These are phyloP conservation scores for Hylia prasina DNA, from an alignment of 2,113 vertebrate species.

Conservation along the genomic window DNA sequence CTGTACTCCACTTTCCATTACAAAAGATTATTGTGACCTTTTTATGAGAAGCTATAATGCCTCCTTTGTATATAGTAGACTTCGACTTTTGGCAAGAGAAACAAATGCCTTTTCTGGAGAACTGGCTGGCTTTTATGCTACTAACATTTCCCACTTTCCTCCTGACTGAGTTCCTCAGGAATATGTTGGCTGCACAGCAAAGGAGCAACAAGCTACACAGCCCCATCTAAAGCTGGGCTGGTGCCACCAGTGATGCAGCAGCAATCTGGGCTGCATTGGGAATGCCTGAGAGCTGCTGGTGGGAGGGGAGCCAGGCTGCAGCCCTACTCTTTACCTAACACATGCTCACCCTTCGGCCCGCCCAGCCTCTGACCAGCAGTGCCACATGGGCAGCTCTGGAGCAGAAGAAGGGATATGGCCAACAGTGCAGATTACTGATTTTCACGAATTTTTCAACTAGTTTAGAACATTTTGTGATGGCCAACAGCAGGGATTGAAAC, in stretches of 20 bases:
- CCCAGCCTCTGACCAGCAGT: not conserved
- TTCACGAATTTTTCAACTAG: not conserved
- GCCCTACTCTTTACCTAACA: not conserved
- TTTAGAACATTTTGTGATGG: not conserved
- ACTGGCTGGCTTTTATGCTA: not conserved
- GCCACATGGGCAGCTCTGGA: not conserved
- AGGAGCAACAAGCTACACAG: not conserved
- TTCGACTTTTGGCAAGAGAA: constrained; percentile 42
- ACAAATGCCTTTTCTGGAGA: constrained; percentile 10
- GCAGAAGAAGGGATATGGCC: not conserved
- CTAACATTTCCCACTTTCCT: constrained; percentile 1
- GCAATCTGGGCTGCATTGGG: not conserved
- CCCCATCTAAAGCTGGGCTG: constrained; percentile 13
- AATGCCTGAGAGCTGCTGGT: not conserved
- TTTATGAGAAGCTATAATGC: constrained; percentile 46
- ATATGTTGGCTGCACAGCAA: not conserved
- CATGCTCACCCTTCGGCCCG: fast-evolving
- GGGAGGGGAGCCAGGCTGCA: not conserved
- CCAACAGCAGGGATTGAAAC: not conserved
- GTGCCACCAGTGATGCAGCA: constrained; percentile 37
- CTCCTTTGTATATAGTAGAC: constrained; percentile 46
- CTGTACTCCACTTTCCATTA: constrained; percentile 20
- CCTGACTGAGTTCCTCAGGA: not conserved
- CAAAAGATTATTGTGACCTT: constrained; percentile 50
- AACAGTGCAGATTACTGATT: not conserved